Evolutionary conservation across 1,140 invertebrate genomes (phyloP), one percentile per base, ranked within the genome.

Genomic region (Zophobas atratus): DNA sequence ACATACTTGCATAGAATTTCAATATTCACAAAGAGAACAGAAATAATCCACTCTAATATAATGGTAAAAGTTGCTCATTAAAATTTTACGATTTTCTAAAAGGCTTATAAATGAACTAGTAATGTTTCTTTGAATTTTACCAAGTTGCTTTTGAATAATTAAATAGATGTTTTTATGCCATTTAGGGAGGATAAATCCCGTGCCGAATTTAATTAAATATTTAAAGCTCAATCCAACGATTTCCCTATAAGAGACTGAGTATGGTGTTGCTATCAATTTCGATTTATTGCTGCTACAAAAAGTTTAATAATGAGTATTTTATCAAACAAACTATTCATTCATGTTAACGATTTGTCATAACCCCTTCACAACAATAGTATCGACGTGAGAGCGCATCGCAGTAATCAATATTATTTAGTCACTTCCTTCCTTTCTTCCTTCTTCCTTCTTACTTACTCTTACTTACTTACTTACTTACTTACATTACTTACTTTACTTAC

Each of bases 31-130:
- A 67, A 67, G 60, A 67, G 60, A 67, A 67, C 39, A 33, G 39
- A 67, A 67, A 67, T 67, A 67, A 67, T 67, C 60, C 60, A 67
- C 60, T 67, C 43, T 20, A 67, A 67, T 43, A 67, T 67, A 67
- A 67, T 67, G 60, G 39, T 67, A 67, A 67, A 67, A 67, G 60
- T 67, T 67, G 39, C 60, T 67, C 60, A 67, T 67, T 67, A 67
- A 67, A 67, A 41, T 32, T 67, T 41, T 43, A 67, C 39, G 20
- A 32, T 43, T 46, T 67, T 67, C 60, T 67, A 67, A 67, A 67
- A 67, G 39, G 60, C 39, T 67, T 67, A 67, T 67, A 67, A 67
- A 67, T 67, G 60, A 67, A 67, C 60, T 67, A 67, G 60, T 67
- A 67, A 67, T 67, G 39, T 67, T 67, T 67, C 60, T 67, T 67